phyloP scores from a whole-genome alignment of 2,113 vertebrate species.

The Periophthalmodon schlosseri region DNA sequence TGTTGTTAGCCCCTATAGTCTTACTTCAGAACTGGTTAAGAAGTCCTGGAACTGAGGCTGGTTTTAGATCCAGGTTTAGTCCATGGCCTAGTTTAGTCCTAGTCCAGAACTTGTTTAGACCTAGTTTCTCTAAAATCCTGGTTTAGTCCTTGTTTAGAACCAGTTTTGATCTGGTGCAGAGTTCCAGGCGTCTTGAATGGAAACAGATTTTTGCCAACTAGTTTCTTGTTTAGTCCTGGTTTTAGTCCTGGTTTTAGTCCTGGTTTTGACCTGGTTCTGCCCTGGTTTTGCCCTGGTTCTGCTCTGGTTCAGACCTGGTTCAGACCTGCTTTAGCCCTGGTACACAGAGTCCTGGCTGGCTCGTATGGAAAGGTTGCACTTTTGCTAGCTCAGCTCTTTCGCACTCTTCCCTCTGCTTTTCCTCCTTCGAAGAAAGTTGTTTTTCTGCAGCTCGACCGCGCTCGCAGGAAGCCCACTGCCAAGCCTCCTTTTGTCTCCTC shows the following conservation, averaged over 20 bases:
- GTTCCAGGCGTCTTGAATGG: too few species aligned
- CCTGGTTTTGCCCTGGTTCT: not conserved
- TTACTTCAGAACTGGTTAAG: too few species aligned
- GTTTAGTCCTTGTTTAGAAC: too few species aligned
- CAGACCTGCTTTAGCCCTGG: not conserved
- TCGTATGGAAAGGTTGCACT: not conserved
- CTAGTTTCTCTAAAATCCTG: too few species aligned
- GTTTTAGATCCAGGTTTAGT: too few species aligned
- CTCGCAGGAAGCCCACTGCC: constrained; percentile 29
- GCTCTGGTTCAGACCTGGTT: not conserved
- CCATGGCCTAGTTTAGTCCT: too few species aligned
- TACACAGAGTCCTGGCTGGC: not conserved
- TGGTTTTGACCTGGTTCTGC: not conserved
- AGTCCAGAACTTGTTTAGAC: not conserved
- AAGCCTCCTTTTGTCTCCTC: not conserved
- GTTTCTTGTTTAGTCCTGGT: too few species aligned
- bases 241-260: not conserved
- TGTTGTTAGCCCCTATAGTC: too few species aligned
- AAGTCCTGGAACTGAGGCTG: too few species aligned
- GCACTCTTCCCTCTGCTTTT: not conserved
- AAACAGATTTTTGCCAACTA: too few species aligned
- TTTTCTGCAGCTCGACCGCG: constrained; percentile 39
- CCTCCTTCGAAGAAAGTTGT: constrained; percentile 32
- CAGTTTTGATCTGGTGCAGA: too few species aligned
- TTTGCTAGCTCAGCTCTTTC: constrained; percentile 18